phyloP scores from a whole-genome alignment of 1,140 invertebrate genomes.

The Lepidurus packardi region DNA sequence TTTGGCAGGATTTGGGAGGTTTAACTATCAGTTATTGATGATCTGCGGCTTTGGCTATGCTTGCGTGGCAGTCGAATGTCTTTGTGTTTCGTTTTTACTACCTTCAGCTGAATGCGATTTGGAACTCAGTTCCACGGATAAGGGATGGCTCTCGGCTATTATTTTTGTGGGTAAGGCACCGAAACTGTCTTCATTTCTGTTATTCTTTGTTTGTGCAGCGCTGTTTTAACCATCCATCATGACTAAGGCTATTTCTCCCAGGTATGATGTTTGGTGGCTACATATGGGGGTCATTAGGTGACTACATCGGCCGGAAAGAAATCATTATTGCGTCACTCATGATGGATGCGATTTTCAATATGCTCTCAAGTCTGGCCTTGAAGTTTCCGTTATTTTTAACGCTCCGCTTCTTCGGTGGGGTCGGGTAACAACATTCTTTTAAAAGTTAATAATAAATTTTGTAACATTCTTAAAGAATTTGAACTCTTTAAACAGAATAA shows the following conservation, averaged over 20 bases:
- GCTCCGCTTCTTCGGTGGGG: background rate
- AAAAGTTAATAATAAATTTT: background rate
- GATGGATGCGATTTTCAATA: conserved; percentile 11
- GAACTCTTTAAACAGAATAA: background rate
- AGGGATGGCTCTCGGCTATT: conserved; percentile 71
- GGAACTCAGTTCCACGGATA: conserved; percentile 74
- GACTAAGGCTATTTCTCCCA: background rate
- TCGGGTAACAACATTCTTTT: background rate
- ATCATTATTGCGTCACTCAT: background rate
- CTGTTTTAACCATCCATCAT: background rate
- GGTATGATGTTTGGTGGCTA: conserved; percentile 16
- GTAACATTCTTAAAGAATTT: background rate
- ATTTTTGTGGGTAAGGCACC: conserved; percentile 39
- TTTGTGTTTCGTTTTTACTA: conserved; percentile 88
- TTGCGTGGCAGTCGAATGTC: conserved; percentile 91
- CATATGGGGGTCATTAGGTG: conserved; percentile 8
- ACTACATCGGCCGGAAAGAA: background rate
- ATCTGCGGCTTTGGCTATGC: conserved; percentile 89
- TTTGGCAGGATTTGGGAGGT: conserved; percentile 78
- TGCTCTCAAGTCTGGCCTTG: background rate
- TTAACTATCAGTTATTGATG: conserved; percentile 79
- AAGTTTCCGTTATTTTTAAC: background rate
- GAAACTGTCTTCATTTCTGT: background rate
- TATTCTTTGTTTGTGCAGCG: background rate
- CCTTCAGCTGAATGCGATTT: conserved; percentile 89